Conservation (phyloP, 2,888 invertebrate genomes). For the Morpho achilles region DNA sequence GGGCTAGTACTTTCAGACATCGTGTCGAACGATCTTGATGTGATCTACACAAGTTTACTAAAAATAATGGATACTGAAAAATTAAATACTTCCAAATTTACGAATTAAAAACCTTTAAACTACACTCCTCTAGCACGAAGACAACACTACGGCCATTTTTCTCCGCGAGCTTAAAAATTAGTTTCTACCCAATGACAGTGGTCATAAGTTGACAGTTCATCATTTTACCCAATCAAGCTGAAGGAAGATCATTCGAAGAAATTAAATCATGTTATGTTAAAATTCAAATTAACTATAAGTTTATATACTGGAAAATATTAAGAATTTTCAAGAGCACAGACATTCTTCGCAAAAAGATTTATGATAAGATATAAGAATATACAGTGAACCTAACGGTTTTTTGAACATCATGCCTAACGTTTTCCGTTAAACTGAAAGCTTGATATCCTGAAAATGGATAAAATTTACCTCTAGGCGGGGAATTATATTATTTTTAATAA, state of each 20-base stretch:
- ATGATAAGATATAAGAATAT: no score
- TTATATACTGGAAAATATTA: no score
- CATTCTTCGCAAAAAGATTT: no score
- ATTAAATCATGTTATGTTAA: conserved; percentile 1
- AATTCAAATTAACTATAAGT: conserved; percentile 3
- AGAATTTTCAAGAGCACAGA: no score
- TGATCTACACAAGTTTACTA: conserved; percentile 26
- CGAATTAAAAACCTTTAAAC: conserved; percentile 49
- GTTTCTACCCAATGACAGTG: conserved; percentile 40
- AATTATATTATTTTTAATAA: no score
- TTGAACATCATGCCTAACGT: no score
- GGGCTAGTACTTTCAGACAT: conserved; percentile 76
- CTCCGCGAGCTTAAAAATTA: conserved; percentile 61
- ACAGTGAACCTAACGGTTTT: no score
- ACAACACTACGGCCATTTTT: conserved; percentile 75
- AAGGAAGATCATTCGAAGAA: not conserved
- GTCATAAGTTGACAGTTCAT: conserved; percentile 25
- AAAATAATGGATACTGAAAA: conserved; percentile 30
- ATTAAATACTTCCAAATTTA: conserved; percentile 34
- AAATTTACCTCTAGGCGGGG: no score
- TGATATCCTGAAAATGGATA: no score
- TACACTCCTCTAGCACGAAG: conserved; percentile 49
- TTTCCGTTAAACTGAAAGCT: no score
- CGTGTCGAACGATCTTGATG: conserved; percentile 25
- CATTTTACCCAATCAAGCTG: conserved; percentile 21